Evolutionary conservation across 2,888 invertebrate species (phyloP), one percentile per base, ranked within the genome.

Genomic region (Herminia tarsipennalis): DNA sequence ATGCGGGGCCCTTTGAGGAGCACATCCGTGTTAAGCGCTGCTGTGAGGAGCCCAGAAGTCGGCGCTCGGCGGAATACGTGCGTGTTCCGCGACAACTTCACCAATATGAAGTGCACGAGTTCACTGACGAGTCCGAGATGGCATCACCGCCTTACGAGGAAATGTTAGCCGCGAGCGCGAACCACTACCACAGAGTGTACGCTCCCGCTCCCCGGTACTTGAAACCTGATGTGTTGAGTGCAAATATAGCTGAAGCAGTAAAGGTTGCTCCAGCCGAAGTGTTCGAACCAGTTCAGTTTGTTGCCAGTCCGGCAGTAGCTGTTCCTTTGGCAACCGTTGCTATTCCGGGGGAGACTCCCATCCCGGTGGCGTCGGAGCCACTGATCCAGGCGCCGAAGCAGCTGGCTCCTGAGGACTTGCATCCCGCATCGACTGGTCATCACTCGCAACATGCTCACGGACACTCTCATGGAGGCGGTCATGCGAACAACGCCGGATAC

Each of bases 401-500:
- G 40, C 52, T 77, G 50, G 66, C 76, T 38, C 65, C 59, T 10
- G 76, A 63, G 3, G 84, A 84, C 51, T 71, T 69, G 57, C 51
- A 72, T 18, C 64, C 68, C 1, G 70, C 80, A 0, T 75, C 81
- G 0, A 73, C 78, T 25, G 78, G 78, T n/a, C 77, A 85, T 50
- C 74, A 79, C 14, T 70, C 83, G 0, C 77, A 81, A 22, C 77
- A 81, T 50, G 76, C 73, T 1, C 81, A 86, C 39, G 76, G 74
- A 1, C 79, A 86, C 30, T 73, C 86, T 29, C 83, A 88, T 1
- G 93, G 93, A 0, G 93, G 92, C 0, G 94, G 94, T 0, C 88
- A 92, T 24, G 83, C 88, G 9, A 87, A 93, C 12, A 92, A 93
- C 29, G 85, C 81, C 0, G 88, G 91, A 10, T 92, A 93, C 54